These are phyloP conservation scores for Morus bassanus DNA, from an alignment of 2,797 vertebrate genomes.

Conservation along the genomic window DNA sequence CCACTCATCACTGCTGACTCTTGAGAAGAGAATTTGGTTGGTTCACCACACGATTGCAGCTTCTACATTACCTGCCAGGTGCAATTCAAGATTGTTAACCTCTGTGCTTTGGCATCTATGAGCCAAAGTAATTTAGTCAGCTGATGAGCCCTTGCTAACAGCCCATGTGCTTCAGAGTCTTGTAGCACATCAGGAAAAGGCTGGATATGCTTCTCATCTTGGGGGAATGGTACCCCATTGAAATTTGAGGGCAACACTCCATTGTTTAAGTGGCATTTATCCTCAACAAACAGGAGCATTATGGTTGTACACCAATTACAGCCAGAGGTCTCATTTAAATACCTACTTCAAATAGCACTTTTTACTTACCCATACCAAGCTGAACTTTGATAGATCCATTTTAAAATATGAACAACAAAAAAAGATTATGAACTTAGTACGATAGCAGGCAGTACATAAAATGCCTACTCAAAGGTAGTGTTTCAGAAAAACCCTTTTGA, in stretches of 20 bases:
- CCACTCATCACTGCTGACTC: neutral
- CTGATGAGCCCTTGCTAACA: neutral
- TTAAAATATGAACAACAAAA: neutral
- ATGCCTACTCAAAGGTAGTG: neutral
- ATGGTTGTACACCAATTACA: neutral
- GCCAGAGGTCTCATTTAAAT: neutral
- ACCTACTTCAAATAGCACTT: neutral
- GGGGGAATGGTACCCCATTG: neutral
- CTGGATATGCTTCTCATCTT: neutral
- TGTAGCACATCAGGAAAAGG: neutral
- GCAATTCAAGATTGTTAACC: neutral
- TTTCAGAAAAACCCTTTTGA: neutral
- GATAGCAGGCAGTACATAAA: neutral
- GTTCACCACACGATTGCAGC: neutral
- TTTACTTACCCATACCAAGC: neutral
- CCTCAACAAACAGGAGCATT: neutral
- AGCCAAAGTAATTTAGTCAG: neutral
- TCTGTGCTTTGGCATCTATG: neutral
- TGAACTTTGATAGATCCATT: neutral
- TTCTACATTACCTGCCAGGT: neutral
- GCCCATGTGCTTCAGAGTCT: neutral
- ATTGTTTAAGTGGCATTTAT: neutral
- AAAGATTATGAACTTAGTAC: neutral
- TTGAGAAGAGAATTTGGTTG: neutral
- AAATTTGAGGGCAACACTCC: neutral